Evolutionary conservation across 2,113 vertebrate genomes (phyloP).

Genomic region (Periophthalmus modestus): DNA sequence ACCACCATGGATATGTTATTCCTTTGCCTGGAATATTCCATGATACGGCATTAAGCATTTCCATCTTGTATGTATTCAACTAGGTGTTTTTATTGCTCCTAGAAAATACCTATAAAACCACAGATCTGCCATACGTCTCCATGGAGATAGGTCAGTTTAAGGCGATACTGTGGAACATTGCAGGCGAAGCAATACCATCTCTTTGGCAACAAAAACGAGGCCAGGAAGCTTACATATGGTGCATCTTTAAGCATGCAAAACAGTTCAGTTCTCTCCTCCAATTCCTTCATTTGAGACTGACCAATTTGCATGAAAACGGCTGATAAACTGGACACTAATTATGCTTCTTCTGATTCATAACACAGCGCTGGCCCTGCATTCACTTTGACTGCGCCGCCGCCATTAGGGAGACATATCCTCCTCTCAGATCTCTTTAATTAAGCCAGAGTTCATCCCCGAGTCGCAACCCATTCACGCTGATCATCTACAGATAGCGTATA

Average conservation of each 20-base stretch:
- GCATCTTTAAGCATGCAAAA: not conserved
- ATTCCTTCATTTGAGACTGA: not conserved
- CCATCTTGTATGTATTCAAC: too few relatives aligned
- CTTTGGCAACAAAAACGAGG: too few relatives aligned
- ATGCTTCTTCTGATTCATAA: conserved; percentile 8
- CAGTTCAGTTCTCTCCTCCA: not conserved
- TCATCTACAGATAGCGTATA: conserved; percentile 21
- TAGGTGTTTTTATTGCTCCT: too few relatives aligned
- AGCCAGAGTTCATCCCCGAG: conserved; percentile 36
- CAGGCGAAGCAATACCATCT: too few relatives aligned
- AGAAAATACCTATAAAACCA: too few relatives aligned
- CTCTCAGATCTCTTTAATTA: conserved; percentile 27
- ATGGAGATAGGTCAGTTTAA: too few relatives aligned
- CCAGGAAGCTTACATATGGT: not conserved
- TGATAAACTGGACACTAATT: conserved; percentile 10
- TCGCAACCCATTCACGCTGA: conserved; percentile 32
- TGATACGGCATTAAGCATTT: too few relatives aligned
- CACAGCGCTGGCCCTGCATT: not conserved
- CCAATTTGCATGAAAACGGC: not conserved
- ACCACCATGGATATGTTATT: too few relatives aligned
- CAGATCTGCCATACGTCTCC: too few relatives aligned
- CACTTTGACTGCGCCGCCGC: conserved; percentile 1
- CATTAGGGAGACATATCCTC: conserved; percentile 5
- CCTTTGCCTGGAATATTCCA: too few relatives aligned
- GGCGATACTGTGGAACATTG: too few relatives aligned